Evolutionary conservation across 2,797 vertebrate species (phyloP).

Genomic region (Poeciliopsis presidionis): DNA sequence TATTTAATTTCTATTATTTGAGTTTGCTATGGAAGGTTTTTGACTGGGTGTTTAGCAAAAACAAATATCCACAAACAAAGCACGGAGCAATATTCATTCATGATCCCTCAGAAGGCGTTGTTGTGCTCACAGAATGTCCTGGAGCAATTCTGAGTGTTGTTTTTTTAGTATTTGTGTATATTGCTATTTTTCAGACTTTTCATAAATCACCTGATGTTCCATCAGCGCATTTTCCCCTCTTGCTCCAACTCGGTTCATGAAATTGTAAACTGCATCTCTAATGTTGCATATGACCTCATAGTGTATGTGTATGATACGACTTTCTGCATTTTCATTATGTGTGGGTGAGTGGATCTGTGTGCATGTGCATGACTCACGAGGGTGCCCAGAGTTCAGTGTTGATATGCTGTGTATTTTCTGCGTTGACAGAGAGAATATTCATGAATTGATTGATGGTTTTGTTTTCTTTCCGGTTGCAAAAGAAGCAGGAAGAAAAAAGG

Average conservation of each 20-base stretch:
- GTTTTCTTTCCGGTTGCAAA: slow-evolving; percentile 41
- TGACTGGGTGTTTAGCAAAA: slow-evolving; percentile 1
- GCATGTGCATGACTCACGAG: slow-evolving; percentile 34
- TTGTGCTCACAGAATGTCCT: slow-evolving; percentile 8
- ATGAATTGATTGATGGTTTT: slow-evolving; percentile 65
- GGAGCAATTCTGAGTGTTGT: not conserved
- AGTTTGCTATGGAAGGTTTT: not conserved
- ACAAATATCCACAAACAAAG: not conserved
- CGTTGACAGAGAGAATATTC: slow-evolving; percentile 57
- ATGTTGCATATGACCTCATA: slow-evolving; percentile 42
- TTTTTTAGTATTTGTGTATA: not conserved
- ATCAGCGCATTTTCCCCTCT: slow-evolving; percentile 16
- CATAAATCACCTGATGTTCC: slow-evolving; percentile 31
- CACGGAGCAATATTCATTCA: not conserved
- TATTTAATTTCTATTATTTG: not conserved
- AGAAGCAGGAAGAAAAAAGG: slow-evolving; percentile 37
- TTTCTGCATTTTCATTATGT: slow-evolving; percentile 53
- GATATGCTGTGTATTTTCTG: slow-evolving; percentile 50
- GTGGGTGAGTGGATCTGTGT: slow-evolving; percentile 37
- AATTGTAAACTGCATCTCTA: slow-evolving; percentile 39
- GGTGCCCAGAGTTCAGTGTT: slow-evolving; percentile 53
- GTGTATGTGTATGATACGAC: slow-evolving; percentile 38
- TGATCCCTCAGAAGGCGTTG: slow-evolving; percentile 16
- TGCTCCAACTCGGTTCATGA: slow-evolving; percentile 29
- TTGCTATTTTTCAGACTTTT: slow-evolving; percentile 17